phyloP scores from a whole-genome alignment of 35 echinoderm and acorn worm genomes.

The Heliocidaris tuberculata region DNA sequence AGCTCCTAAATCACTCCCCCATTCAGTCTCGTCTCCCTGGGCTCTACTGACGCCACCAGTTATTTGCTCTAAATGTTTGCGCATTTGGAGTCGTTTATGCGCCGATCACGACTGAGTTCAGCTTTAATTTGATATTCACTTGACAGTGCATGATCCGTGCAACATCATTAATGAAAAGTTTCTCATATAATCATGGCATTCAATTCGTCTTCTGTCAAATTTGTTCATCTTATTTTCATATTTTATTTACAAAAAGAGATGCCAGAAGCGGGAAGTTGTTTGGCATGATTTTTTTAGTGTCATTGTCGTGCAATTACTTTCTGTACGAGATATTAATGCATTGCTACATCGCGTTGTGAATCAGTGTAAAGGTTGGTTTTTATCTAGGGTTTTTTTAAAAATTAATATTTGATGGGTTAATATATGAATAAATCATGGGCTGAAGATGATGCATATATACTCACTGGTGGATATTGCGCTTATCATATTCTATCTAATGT shows the following conservation, averaged over 20 bases:
- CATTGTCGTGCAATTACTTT: not conserved
- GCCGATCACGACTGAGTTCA: not conserved
- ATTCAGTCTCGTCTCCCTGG: not conserved
- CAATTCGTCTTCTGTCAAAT: not conserved
- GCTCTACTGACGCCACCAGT: not conserved
- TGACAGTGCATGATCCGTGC: not conserved
- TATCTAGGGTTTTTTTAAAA: not conserved
- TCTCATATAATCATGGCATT: not conserved
- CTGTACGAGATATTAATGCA: not conserved
- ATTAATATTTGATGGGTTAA: not conserved
- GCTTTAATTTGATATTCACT: not conserved
- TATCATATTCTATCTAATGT: not conserved
- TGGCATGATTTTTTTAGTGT: not conserved
- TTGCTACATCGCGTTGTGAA: not conserved
- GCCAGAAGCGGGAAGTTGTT: not conserved
- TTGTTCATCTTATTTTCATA: not conserved
- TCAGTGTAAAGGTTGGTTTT: not conserved
- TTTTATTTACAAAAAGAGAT: not conserved
- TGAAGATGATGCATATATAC: not conserved
- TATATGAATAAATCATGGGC: not conserved
- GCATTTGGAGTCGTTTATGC: not conserved
- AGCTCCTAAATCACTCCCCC: not conserved
- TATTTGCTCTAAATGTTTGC: conserved; percentile 11
- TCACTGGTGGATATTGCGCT: not conserved
- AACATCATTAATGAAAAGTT: not conserved